phyloP scores from a whole-genome alignment of 1,140 invertebrate genomes.

The Euura lappo region DNA sequence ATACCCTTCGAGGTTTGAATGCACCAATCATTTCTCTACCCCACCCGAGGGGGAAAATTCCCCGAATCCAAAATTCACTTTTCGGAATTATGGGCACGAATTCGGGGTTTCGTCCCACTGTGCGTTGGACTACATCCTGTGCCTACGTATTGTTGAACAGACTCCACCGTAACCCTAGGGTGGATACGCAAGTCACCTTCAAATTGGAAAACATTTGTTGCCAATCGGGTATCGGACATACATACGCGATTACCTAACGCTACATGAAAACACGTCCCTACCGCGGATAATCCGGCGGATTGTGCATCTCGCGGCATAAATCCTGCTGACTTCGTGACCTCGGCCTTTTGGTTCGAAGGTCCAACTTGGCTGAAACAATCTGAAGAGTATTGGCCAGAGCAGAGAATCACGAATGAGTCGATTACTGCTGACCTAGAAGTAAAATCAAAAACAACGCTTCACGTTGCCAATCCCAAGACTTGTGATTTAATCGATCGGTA shows the following conservation, averaged over 20 bases:
- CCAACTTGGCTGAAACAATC: background rate
- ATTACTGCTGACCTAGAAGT: background rate
- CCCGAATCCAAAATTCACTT: too few relatives aligned
- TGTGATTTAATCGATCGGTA: background rate
- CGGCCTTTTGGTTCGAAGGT: slow-evolving; percentile 23
- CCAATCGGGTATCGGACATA: slow-evolving; percentile 45
- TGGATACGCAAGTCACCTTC: slow-evolving; percentile 38
- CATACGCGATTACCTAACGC: slow-evolving; percentile 27
- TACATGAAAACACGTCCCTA: background rate
- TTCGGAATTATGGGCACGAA: too few relatives aligned
- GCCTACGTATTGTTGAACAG: too few relatives aligned
- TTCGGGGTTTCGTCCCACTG: too few relatives aligned
- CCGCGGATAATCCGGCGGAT: slow-evolving; percentile 40
- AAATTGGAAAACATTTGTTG: slow-evolving; percentile 38
- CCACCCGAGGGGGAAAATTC: too few relatives aligned
- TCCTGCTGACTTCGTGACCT: slow-evolving; percentile 13
- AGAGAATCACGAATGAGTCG: background rate
- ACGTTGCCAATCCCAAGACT: too few relatives aligned
- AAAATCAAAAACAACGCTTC: too few relatives aligned
- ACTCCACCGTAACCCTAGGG: too few relatives aligned
- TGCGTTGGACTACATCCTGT: too few relatives aligned
- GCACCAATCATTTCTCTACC: too few relatives aligned
- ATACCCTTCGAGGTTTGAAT: too few relatives aligned
- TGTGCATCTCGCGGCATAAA: slow-evolving; percentile 31
- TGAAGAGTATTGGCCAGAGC: background rate